phyloP scores from a whole-genome alignment of 2,888 invertebrate species.

The Trichopoda pennipes region DNA sequence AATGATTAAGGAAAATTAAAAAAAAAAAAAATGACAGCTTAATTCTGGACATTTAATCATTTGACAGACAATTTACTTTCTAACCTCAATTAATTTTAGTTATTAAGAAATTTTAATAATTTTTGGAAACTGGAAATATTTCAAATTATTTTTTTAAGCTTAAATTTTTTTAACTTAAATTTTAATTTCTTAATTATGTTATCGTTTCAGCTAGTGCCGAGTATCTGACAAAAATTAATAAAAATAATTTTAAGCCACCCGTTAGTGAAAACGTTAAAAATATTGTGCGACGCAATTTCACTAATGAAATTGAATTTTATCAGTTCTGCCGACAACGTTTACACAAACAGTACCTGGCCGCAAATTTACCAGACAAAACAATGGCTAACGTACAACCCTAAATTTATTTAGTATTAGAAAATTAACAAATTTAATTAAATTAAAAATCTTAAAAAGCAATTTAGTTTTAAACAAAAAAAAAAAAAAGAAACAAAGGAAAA shows the following conservation, averaged over 20 bases:
- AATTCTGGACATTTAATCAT: too few relatives aligned
- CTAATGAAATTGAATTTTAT: slow-evolving; percentile 94
- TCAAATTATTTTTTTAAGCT: too few relatives aligned
- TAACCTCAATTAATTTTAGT: too few relatives aligned
- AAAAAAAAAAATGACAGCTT: too few relatives aligned
- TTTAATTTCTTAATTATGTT: background rate
- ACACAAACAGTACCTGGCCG: slow-evolving; percentile 89
- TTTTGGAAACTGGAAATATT: too few relatives aligned
- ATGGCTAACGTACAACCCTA: slow-evolving; percentile 65
- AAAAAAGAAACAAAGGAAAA: background rate
- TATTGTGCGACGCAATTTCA: slow-evolving; percentile 91
- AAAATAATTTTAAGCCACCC: slow-evolving; percentile 92
- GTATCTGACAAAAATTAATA: slow-evolving; percentile 89
- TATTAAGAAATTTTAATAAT: too few relatives aligned
- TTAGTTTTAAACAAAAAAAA: slow-evolving; percentile 7
- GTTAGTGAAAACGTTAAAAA: slow-evolving; percentile 93
- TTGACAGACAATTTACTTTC: too few relatives aligned
- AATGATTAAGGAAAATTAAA: too few relatives aligned
- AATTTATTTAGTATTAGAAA: slow-evolving; percentile 13
- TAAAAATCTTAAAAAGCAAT: background rate
- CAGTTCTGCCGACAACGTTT: slow-evolving; percentile 93
- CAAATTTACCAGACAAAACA: slow-evolving; percentile 82
- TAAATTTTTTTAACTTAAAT: too few relatives aligned
- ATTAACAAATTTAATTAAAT: background rate
- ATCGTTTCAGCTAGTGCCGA: slow-evolving; percentile 85